Evolutionary conservation across 2,113 vertebrate species (phyloP).

Genomic region (Megaleporinus macrocephalus): DNA sequence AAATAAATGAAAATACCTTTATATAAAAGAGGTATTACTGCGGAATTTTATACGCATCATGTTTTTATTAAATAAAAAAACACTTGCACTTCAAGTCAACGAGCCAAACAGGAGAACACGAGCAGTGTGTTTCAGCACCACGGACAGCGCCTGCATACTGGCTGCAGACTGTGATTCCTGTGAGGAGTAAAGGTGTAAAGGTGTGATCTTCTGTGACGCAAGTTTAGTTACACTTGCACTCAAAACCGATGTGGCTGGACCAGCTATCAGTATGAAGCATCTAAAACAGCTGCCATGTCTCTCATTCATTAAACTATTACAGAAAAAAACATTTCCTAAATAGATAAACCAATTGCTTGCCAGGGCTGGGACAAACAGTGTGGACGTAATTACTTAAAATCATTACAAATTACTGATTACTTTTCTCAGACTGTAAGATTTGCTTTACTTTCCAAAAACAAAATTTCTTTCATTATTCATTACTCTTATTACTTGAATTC

Average conservation of each 20-base stretch:
- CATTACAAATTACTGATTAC: not conserved
- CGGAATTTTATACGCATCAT: too few species aligned
- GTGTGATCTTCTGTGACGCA: not conserved
- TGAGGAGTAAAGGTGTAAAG: not conserved
- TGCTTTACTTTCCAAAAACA: too few species aligned
- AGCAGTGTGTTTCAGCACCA: not conserved
- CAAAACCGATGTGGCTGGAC: not conserved
- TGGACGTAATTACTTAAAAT: not conserved
- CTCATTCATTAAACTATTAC: not conserved
- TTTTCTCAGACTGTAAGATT: too few species aligned
- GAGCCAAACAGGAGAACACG: too few species aligned
- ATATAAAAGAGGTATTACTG: too few species aligned
- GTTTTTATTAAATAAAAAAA: too few species aligned
- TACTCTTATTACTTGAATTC: too few species aligned
- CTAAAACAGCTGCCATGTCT: not conserved
- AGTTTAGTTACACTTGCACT: not conserved
- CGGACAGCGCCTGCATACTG: not conserved
- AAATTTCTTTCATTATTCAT: too few species aligned
- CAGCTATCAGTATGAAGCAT: not conserved
- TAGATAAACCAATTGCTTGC: not conserved
- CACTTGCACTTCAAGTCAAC: too few species aligned
- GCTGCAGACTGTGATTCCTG: not conserved
- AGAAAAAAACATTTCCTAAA: not conserved
- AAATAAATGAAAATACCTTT: too few species aligned
- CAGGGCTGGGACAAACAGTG: not conserved